phyloP scores from a whole-genome alignment of 2,797 vertebrate genomes.

The Menidia menidia region DNA sequence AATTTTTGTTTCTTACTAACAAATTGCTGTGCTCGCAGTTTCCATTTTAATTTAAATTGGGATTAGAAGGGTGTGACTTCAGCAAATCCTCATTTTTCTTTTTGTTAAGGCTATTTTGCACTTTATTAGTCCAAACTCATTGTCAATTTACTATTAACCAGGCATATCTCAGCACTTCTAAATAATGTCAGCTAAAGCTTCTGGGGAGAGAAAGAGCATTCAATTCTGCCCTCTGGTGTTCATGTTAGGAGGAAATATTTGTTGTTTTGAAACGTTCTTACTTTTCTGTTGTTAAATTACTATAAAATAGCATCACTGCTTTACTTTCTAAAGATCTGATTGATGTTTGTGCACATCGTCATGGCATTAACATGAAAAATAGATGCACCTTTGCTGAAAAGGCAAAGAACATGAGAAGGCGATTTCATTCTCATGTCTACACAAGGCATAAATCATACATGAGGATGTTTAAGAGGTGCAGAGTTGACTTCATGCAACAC shows the following conservation, averaged over 20 bases:
- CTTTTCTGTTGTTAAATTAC: background rate
- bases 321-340: constrained; percentile 22
- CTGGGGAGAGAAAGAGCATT: background rate
- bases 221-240: constrained; percentile 66
- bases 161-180: background rate
- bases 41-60: constrained; percentile 18
- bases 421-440: constrained; percentile 44
- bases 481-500: constrained; percentile 12
- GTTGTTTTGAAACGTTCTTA: background rate
- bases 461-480: constrained; percentile 39
- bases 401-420: constrained; percentile 26
- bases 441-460: constrained; percentile 41
- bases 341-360: constrained; percentile 43
- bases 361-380: constrained; percentile 53
- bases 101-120: constrained; percentile 10
- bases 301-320: background rate
- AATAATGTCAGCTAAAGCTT: background rate
- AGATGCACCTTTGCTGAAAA: constrained; percentile 35
- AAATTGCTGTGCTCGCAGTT: background rate
- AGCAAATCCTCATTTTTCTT: constrained; percentile 28
- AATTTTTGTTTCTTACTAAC: constrained; percentile 13
- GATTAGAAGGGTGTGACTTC: constrained; percentile 17
- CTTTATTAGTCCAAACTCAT: constrained; percentile 26
- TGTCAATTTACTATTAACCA: constrained; percentile 9
- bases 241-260: background rate